These are phyloP conservation scores for Chaetura pelagica DNA, from an alignment of 2,113 vertebrate species.

Conservation along the genomic window DNA sequence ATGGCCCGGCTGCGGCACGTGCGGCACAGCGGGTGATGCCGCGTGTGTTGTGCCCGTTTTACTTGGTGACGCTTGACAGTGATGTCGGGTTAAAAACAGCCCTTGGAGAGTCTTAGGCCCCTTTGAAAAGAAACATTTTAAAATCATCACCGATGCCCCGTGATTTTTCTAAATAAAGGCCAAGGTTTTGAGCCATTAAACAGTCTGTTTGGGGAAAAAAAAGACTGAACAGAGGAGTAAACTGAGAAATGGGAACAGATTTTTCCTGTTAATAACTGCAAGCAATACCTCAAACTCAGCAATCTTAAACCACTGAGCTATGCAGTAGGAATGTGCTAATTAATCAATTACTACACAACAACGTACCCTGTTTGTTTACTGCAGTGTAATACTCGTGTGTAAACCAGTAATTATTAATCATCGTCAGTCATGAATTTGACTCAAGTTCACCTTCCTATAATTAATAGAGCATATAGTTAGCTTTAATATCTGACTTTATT, in stretches of 20 bases:
- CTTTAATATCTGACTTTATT: conserved; percentile 57
- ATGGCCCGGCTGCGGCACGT: no score
- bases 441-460: conserved; percentile 71
- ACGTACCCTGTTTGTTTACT: conserved; percentile 65
- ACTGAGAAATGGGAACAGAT: conserved; percentile 40
- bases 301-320: conserved; percentile 63
- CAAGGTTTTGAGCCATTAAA: conserved; percentile 51
- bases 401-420: conserved; percentile 77
- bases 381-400: conserved; percentile 27
- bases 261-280: conserved; percentile 65
- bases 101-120: neutral
- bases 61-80: neutral
- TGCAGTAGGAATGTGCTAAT: conserved; percentile 69
- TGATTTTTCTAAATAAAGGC: conserved; percentile 59
- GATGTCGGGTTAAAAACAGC: neutral
- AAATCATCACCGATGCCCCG: neutral
- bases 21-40: no score
- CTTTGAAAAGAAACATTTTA: neutral
- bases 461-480: conserved; percentile 67
- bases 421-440: conserved; percentile 68
- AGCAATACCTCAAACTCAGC: conserved; percentile 72
- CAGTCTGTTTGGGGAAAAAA: conserved; percentile 2
- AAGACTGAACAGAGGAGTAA: conserved; percentile 8
- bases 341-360: conserved; percentile 74
- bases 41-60: neutral